Evolutionary conservation across 2,797 vertebrate species (phyloP), one percentile per base, ranked within the genome.

Genomic region (Numenius phaeopus): DNA sequence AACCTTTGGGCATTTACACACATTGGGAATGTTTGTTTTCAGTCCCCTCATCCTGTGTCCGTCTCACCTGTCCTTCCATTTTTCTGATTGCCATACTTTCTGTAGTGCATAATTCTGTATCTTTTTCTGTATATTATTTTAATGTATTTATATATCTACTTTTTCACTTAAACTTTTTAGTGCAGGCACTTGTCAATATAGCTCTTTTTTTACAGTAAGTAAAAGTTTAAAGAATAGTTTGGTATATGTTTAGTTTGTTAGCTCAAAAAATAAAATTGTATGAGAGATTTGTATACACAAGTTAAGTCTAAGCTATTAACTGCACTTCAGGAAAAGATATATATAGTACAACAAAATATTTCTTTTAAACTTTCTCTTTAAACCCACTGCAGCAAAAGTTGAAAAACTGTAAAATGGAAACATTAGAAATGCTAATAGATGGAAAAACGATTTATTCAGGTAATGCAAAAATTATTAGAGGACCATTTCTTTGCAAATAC

Each of bases 11-110:
- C 24, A 32, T 40, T 83, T 65, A 27, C 12, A 4, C 10, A 37
- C 58, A 7, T 3, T 82, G 42, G 58, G 50, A 77, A 62, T 42
- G 6, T 34, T 34, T 72, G 8, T 64, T 71, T 24, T 9, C 19
- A 52, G 21, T 52, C 6, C 8, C 5, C 5, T 5, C 7, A 11
- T 46, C 26, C 26, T 55, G 22, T 65, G 20, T 23, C 40, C 7
- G 2, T 44, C 16, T 18, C 6, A 23, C 24, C 16, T 4, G 2
- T 34, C 4, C 4, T 9, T 6, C 17, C 0, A 0, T 42, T 67
- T 80, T 69, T 65, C 46, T 65, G 10, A 44, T 89, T 69, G 17
- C 11, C 16, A 4, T 58, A 5, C 21, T 4, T 77, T 72, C 29
- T 57, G 70, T 21, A 5, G 7, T 57, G 27, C 14, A 5, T 76